phyloP scores from a whole-genome alignment of 2,797 vertebrate species.

The Australoheros facetus region DNA sequence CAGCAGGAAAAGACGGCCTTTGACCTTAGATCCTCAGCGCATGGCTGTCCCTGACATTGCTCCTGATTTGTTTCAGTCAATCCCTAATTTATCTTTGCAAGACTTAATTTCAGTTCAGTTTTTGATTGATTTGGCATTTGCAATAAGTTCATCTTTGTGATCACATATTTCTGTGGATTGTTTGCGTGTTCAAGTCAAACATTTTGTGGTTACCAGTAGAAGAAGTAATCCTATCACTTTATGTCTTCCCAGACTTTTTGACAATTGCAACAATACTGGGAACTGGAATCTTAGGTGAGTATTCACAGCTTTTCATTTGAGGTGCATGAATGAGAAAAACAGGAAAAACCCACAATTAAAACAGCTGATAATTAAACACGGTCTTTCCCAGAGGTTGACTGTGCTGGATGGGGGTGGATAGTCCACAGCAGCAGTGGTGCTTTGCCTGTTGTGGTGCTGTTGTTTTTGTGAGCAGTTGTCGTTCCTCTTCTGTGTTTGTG shows the following conservation, averaged over 20 bases:
- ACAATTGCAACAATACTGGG: slow-evolving; percentile 79
- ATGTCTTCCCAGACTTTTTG: slow-evolving; percentile 73
- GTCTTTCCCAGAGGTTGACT: not conserved
- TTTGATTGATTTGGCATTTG: not conserved
- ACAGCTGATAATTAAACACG: not conserved
- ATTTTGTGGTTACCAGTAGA: no score
- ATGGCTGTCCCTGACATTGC: not conserved
- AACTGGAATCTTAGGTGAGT: slow-evolving; percentile 80
- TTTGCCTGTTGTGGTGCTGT: not conserved
- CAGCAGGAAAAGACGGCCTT: not conserved
- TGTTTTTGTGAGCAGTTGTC: not conserved
- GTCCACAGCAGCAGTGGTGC: not conserved
- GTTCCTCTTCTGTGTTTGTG: not conserved
- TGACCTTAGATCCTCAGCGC: not conserved
- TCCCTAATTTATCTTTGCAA: not conserved
- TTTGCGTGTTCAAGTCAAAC: no score
- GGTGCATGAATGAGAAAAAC: not conserved
- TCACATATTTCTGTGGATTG: no score
- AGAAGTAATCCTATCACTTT: not conserved
- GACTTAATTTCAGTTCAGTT: no score
- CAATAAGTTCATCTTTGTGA: no score
- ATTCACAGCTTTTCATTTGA: not conserved
- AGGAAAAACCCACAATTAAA: not conserved
- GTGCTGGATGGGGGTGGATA: not conserved
- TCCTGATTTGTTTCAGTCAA: not conserved